phyloP scores from a whole-genome alignment of 2,113 vertebrate genomes.

The Nothoprocta perdicaria region DNA sequence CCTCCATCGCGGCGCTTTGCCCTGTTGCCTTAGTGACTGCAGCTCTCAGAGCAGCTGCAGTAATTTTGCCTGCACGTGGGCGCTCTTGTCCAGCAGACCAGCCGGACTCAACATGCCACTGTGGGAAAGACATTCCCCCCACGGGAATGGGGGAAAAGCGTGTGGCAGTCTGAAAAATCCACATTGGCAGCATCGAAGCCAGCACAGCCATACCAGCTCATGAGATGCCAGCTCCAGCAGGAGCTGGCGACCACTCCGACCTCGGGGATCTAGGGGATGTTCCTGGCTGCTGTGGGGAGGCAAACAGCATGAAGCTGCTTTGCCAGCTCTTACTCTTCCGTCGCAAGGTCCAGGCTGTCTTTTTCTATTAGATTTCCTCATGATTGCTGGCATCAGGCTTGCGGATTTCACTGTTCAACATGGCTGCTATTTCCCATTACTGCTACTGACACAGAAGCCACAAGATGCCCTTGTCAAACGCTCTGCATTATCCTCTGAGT shows the following conservation, averaged over 20 bases:
- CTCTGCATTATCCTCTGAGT: background rate
- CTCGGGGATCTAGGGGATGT: background rate
- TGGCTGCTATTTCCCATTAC: background rate
- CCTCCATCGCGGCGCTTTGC: background rate
- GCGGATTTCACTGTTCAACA: background rate
- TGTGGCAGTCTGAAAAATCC: background rate
- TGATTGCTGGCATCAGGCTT: background rate
- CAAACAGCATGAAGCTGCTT: background rate
- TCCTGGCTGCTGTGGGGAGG: background rate
- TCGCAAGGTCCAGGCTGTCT: background rate
- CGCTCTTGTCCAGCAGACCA: rapidly evolving
- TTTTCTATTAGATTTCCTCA: background rate
- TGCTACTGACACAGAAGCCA: rapidly evolving
- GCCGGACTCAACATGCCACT: background rate
- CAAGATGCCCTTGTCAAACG: background rate
- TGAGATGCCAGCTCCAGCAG: background rate
- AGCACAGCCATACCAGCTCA: background rate
- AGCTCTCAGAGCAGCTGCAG: background rate
- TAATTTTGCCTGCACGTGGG: background rate
- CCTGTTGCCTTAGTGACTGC: background rate
- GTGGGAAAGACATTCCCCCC: background rate
- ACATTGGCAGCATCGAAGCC: background rate
- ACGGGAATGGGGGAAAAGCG: background rate
- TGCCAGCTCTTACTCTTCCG: background rate
- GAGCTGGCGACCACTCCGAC: background rate